Percentiles rank a stretch among this genome's conserved stretches.
Conservation (phyloP, 2,797 vertebrate species). For the Pangasius krempfi region DNA sequence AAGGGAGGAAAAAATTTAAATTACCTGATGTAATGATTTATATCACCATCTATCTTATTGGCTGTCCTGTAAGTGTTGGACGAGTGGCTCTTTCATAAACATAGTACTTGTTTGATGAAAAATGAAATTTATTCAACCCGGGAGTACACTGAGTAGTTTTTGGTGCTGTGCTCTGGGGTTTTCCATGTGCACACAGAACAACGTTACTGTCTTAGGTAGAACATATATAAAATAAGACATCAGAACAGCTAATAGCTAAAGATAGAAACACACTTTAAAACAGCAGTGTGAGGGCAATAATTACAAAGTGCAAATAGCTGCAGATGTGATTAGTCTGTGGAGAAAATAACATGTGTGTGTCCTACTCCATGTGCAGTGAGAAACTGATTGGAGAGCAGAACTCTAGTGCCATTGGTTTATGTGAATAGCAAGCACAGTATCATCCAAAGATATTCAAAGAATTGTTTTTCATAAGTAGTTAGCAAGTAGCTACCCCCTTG, state of each 20-base stretch:
- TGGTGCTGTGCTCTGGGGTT: neutral
- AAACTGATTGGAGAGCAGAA: neutral
- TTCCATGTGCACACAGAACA: neutral
- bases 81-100: slow-evolving; percentile 15
- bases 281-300: slow-evolving; percentile 1
- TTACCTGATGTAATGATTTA: slow-evolving; percentile 41
- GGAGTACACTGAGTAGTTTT: neutral
- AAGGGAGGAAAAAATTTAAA: slow-evolving; percentile 7
- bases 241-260: neutral
- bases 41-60: slow-evolving; percentile 30
- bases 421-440: neutral
- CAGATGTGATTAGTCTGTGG: neutral
- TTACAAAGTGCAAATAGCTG: neutral
- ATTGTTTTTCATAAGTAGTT: neutral
- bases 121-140: neutral
- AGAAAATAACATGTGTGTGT: neutral
- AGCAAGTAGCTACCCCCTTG: neutral
- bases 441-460: neutral
- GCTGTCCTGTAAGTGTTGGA: slow-evolving; percentile 15
- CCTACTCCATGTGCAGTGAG: neutral
- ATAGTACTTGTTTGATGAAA: neutral
- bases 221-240: neutral
- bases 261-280: slow-evolving; percentile 5
- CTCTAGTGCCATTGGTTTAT: neutral
- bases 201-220: neutral